phyloP scores from a whole-genome alignment of 2,888 invertebrate genomes.

The Drosophila birchii region DNA sequence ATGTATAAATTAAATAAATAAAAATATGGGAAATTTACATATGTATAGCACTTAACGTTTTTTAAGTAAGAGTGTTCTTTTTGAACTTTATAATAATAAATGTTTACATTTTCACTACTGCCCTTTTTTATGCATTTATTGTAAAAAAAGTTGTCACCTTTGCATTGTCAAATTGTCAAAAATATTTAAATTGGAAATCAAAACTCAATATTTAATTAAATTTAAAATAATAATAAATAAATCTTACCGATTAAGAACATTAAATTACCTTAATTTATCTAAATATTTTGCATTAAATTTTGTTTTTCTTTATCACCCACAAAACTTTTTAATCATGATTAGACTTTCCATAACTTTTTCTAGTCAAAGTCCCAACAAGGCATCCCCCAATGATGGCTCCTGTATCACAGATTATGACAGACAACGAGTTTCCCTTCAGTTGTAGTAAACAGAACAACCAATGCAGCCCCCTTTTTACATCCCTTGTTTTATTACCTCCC shows the following conservation, averaged over 20 bases:
- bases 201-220: neutral
- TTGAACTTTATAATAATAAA: too few relatives aligned
- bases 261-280: neutral
- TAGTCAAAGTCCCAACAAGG: neutral
- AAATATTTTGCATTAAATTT: neutral
- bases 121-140: neutral
- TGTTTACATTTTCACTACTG: neutral
- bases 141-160: neutral
- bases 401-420: neutral
- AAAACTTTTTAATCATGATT: neutral
- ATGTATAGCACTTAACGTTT: neutral
- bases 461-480: neutral
- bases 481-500: neutral
- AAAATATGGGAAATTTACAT: neutral
- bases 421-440: neutral
- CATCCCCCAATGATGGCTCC: neutral
- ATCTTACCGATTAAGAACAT: too few relatives aligned
- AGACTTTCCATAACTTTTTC: neutral
- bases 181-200: neutral
- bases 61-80: fast-evolving
- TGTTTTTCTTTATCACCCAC: neutral
- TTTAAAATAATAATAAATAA: neutral
- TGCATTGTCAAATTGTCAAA: neutral
- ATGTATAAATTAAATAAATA: neutral
- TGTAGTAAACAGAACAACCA: neutral